Evolutionary conservation across 2,888 invertebrate species (phyloP).

Genomic region (Clostera curtula): DNA sequence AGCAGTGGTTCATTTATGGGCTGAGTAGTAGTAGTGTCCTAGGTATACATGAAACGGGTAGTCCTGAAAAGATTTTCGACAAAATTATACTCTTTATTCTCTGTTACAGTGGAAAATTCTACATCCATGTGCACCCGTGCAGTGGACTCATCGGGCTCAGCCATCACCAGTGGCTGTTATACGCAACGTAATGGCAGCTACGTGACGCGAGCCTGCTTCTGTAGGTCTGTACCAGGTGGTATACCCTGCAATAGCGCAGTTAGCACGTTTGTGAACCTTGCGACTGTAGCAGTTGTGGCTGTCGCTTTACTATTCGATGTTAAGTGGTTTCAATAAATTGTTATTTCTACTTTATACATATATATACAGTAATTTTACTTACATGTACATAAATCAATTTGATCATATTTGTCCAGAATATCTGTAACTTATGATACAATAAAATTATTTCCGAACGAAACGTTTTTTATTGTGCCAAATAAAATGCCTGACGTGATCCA

Average conservation of each 20-base stretch:
- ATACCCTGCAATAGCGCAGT: conserved; percentile 46
- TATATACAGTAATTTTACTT: no score
- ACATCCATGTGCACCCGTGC: conserved; percentile 82
- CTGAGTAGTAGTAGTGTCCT: no score
- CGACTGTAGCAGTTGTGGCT: conserved; percentile 17
- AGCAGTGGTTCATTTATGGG: no score
- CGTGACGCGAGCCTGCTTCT: conserved; percentile 52
- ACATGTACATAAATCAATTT: no score
- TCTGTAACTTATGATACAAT: no score
- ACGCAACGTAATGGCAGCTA: conserved; percentile 60
- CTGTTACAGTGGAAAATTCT: conserved; percentile 77
- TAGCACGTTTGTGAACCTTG: conserved; percentile 14
- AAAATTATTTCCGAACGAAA: no score
- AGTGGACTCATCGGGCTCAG: conserved; percentile 53
- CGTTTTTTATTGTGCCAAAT: no score
- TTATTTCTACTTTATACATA: no score
- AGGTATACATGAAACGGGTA: no score
- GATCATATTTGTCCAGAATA: no score
- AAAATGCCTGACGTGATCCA: no score
- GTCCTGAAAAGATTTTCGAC: background rate
- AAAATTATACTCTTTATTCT: background rate
- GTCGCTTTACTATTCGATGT: conserved; percentile 17
- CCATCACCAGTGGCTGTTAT: conserved; percentile 75
- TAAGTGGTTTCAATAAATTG: no score
- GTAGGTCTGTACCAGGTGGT: conserved; percentile 48